phyloP scores from a whole-genome alignment of 1,140 invertebrate genomes.

The Pseudoatta argentina region DNA sequence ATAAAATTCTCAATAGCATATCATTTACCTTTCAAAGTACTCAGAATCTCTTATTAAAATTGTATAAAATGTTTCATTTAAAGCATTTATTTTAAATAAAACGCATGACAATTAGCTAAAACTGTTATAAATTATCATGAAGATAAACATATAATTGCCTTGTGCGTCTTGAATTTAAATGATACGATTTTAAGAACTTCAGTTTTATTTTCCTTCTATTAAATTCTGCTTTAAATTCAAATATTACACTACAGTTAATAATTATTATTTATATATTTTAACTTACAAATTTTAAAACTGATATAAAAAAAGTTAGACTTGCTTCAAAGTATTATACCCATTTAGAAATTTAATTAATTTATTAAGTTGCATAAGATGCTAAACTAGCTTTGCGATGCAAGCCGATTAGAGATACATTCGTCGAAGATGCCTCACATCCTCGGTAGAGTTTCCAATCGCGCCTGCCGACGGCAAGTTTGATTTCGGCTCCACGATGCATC shows the following conservation, averaged over 20 bases:
- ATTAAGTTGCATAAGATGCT: background rate
- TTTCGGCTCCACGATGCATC: conserved; percentile 66
- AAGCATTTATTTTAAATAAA: background rate
- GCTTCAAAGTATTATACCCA: background rate
- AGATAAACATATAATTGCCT: background rate
- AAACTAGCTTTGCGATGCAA: background rate
- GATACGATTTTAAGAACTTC: background rate
- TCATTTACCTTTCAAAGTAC: conserved; percentile 15
- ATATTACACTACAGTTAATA: background rate
- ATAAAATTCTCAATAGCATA: conserved; percentile 1
- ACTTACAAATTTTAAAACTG: background rate
- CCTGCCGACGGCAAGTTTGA: conserved; percentile 45
- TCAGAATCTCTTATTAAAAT: background rate
- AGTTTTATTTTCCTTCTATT: background rate
- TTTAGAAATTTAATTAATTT: background rate
- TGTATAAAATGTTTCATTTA: background rate
- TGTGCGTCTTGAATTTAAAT: background rate
- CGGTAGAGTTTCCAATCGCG: conserved; percentile 11
- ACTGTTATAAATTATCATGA: background rate
- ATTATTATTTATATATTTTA: background rate
- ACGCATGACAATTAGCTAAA: background rate
- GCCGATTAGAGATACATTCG: background rate
- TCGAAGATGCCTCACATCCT: background rate
- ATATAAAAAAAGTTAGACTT: background rate
- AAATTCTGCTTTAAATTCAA: background rate